Evolutionary conservation across 2,113 vertebrate genomes (phyloP).

Genomic region (Megalops atlanticus): DNA sequence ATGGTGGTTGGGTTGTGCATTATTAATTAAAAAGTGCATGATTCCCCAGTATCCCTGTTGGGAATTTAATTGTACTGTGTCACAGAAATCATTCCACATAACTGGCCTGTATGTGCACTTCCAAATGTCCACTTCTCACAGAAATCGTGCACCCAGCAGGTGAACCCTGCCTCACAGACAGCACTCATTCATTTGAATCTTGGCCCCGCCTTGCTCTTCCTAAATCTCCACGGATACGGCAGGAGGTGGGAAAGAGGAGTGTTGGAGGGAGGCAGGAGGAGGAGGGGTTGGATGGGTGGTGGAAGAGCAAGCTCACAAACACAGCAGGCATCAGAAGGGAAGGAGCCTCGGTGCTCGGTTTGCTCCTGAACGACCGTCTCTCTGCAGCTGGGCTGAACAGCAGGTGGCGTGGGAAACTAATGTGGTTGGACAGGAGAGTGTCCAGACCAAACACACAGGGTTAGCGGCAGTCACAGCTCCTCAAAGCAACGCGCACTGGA

Average conservation of each 20-base stretch:
- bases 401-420: constrained; percentile 20
- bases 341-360: neutral
- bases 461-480: neutral
- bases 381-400: constrained; percentile 23
- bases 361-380: neutral
- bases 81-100: neutral
- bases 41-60: neutral
- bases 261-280: neutral
- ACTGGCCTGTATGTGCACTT: neutral
- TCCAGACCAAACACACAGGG: neutral
- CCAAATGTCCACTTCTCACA: neutral
- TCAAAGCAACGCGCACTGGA: neutral
- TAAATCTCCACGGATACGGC: neutral
- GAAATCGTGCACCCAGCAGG: neutral
- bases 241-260: neutral
- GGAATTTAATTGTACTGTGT: neutral
- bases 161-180: neutral
- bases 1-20: neutral
- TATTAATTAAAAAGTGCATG: too few relatives aligned
- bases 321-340: neutral
- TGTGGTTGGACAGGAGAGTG: neutral
- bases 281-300: neutral
- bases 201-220: neutral
- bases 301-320: neutral
- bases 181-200: neutral